Base-by-base conservation (phyloP, 92 coral and sea anemone genomes). In the Zoanthus gigantus region DNA sequence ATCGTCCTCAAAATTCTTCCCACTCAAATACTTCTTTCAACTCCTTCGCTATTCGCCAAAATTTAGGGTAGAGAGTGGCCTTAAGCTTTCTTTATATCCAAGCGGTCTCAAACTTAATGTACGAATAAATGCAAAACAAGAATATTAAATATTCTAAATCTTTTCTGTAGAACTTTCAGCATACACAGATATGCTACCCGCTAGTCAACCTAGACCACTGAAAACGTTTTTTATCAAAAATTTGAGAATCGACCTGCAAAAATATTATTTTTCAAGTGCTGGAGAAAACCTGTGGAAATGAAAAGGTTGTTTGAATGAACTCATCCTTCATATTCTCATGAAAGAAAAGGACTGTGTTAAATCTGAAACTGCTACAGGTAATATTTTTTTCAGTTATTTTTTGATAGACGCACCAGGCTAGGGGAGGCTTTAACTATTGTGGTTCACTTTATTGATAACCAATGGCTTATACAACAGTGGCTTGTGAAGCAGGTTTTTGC, bases 401-500 rank as follows among this genome's bases (percentile, higher is more conserved):
- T 89, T 77, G 91, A 86, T 84, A 86, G 91, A 53, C 89, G 92
- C 81, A 82, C 89, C 72, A 90, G 90, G 34, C 92, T 92, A 77
- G 93, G 91, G 30, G 91, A 92, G 74, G 91, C 89, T 16, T 67
- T 92, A 67, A 90, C 91, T 53, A 92, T 90, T 83, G 73, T 83
- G 48, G 89, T 92, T 50, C 90, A 91, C 18, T 90, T 74, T 71
- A 85, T 90, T 88, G 87, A 88, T 72, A 79, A 86, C 32, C 66
- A 74, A 45, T 92, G 90, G 92, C 87, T 79, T 79, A 63, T 86
- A 50, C 88, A 89, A 78, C 92, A 92, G 77, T 85, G 92, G 76
- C 88, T 92, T 72, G 79, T 92, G 45, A 89, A 80, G 48, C 75
- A 23, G 23, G 23, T 23, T 92, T 78, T 90, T 44, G 93, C 92